phyloP scores from a whole-genome alignment of 2,797 vertebrate species.

The Dryobates pubescens region DNA sequence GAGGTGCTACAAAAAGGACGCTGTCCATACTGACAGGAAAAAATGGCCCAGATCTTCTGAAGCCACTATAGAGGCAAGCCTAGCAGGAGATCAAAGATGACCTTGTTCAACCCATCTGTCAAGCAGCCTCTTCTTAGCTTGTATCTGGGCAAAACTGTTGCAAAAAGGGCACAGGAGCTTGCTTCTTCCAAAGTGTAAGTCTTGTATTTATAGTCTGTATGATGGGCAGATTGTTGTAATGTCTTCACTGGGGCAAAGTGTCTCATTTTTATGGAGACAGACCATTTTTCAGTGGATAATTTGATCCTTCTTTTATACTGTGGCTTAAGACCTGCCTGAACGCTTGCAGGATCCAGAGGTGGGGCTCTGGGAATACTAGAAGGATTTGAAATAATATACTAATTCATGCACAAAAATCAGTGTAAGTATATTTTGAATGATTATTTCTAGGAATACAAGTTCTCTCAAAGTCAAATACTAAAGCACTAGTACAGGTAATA shows the following conservation, averaged over 20 bases:
- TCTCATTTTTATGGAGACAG: neutral
- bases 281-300: neutral
- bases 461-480: neutral
- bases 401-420: neutral
- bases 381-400: neutral
- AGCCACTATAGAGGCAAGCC: neutral
- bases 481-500: neutral
- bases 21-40: neutral
- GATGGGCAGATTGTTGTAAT: neutral
- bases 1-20: neutral
- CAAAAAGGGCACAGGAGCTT: neutral
- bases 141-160: neutral
- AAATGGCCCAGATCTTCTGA: neutral
- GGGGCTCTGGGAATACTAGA: neutral
- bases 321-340: neutral
- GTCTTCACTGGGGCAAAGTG: neutral
- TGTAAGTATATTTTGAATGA: neutral
- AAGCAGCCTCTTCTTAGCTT: neutral
- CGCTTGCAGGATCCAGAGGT: neutral
- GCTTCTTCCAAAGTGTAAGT: neutral
- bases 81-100: neutral
- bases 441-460: neutral
- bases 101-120: neutral
- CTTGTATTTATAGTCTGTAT: neutral
- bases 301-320: neutral